Base-by-base conservation (phyloP, 2,888 invertebrate genomes). In the Eudasyphora cyanicolor region DNA sequence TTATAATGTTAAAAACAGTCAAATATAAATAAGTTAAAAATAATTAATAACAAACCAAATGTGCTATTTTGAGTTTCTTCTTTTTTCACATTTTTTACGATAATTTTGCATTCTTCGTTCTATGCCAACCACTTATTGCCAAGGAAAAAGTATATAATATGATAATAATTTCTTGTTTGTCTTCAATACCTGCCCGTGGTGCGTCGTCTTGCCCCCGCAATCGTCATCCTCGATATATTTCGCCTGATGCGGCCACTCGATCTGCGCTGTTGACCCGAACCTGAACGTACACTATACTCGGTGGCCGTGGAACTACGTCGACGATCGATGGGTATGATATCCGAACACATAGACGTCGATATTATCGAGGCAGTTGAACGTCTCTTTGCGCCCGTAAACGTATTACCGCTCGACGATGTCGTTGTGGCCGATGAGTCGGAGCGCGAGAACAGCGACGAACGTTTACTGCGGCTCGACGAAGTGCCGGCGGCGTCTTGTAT, bases 341-440 rank as follows among this genome's bases (percentile, higher is more conserved):
- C 92, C 29, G 92, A 92, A 86, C 91, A 91, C 85, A 92, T 87
- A 0, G 92, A 92, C 6, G 92, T 91, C 35, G 92, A 92, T 38
- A 91, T 89, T 1, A 92, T 91, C 4, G 92, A 92, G 45, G 92
- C 90, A 0, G 90, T 90, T 1, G 92, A 92, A n/a, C 92, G 88
- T 0, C 92, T 88, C 38, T 92, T 92, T 38, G 88, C 90, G 29
- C 89, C 90, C n/a, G 91, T 91, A 62, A 91, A 92, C 7, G 92
- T 91, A 70, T 90, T 89, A 24, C 91, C 91, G 77, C 90, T 90
- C 1, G 92, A 91, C 1, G 92, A 92, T 0, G 92, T 90, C 1
- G 91, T 92, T 0, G 92, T 92, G 12, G 91, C 91, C 45, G 92
- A 92, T 73, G 92, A 92, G 82, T 92, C 92, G 73, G 92, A 92